These are phyloP conservation scores for Buphagus erythrorhynchus DNA, from an alignment of 2,797 vertebrate species.

Conservation along the genomic window DNA sequence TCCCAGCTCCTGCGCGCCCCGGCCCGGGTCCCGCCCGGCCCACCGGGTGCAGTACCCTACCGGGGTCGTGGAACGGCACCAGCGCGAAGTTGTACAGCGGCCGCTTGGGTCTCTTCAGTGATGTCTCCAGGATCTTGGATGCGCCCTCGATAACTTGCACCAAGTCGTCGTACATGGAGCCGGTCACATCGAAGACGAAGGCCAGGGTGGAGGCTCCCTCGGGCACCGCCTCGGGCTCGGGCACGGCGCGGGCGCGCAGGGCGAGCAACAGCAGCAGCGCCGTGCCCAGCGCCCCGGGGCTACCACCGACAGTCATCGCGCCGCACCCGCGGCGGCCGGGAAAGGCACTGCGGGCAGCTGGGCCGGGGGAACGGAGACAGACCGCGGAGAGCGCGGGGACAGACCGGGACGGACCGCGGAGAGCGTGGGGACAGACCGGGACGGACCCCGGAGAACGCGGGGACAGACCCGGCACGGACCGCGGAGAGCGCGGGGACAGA, in stretches of 20 bases:
- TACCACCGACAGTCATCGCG: slow-evolving; percentile 51
- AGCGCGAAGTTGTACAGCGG: slow-evolving; percentile 94
- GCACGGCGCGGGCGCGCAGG: slow-evolving; percentile 66
- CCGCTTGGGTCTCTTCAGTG: slow-evolving; percentile 90
- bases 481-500: fast-evolving
- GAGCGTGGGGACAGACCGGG: background rate
- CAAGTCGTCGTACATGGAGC: slow-evolving; percentile 98
- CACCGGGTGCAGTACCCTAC: slow-evolving; percentile 70
- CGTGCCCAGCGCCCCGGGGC: background rate
- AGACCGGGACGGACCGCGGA: too few relatives aligned
- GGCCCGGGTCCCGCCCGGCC: background rate
- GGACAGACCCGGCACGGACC: background rate
- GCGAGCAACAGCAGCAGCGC: slow-evolving; percentile 60
- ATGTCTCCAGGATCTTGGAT: slow-evolving; percentile 96
- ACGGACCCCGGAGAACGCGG: too few relatives aligned
- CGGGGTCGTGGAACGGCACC: slow-evolving; percentile 97
- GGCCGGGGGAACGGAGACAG: background rate
- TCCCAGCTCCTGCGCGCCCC: background rate
- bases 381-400: background rate
- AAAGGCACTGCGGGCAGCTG: background rate
- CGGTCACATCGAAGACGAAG: slow-evolving; percentile 97
- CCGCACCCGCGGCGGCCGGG: background rate
- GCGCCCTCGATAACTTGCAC: slow-evolving; percentile 98
- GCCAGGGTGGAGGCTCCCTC: slow-evolving; percentile 95
- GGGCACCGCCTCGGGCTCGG: slow-evolving; percentile 79